Base-by-base conservation (phyloP, 2,888 invertebrate genomes). In the Lasioglossum pauxillum region DNA sequence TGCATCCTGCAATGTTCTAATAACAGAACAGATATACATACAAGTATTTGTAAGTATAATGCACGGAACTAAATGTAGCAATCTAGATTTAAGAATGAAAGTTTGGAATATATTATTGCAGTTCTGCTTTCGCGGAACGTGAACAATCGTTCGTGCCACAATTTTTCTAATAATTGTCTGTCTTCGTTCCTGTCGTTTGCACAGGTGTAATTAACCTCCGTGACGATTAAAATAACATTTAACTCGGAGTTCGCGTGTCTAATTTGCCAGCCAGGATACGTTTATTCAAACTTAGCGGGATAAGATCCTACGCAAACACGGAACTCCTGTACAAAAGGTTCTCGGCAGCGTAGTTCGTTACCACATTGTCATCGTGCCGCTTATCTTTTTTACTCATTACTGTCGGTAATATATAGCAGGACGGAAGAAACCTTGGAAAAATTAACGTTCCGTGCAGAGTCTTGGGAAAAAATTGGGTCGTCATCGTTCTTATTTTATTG, bases 211-310 rank as follows among this genome's bases (percentile, higher is more conserved):
- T 83, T 75, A 72, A 31, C 75, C 14, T 12, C 1, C 14, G 10
- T 23, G 16, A 27, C 71, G 41, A 73, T 81, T 38, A 44, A 81
- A 46, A 72, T 64, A 64, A 75, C 49, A 38, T 71, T 80, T 46
- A 46, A 72, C 67, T 16, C 7, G n/a, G 67, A 38, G 75, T 46
- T 82, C 57, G 44, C 46, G 57, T 74, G 75, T 75, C 46, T 82
- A 79, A 82, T 79, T 79, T 60, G 35, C 16, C 69, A 38, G 41
- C 7, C 27, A 27, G 27, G 23, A 77, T 69, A 75, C 79, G 57
- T 80, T 81, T 38, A 64, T 76, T 80, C 53, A 67, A 81, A 83
- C 38, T 82, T 71, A 46, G 14, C 82, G 12, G 35, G 67, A 69
- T 79, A 82, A 53, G 79, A 72, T 76, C 60, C 64, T 73, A 76